Evolutionary conservation across 2,888 invertebrate genomes (phyloP).

Genomic region (Diarsia dahlii): DNA sequence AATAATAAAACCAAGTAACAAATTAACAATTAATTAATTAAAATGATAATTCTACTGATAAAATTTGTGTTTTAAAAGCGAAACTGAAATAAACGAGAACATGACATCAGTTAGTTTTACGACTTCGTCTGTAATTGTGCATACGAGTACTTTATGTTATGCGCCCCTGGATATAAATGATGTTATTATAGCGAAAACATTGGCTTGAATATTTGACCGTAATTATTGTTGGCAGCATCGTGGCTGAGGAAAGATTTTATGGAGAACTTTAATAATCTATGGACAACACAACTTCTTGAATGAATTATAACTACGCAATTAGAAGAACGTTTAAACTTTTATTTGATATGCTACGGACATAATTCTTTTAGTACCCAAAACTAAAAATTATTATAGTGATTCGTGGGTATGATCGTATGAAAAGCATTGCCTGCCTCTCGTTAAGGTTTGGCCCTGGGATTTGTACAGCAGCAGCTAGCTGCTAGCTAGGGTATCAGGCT

Average conservation of each 20-base stretch:
- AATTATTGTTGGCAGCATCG: constrained; percentile 52
- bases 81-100: constrained; percentile 8
- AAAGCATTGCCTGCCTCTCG: too few relatives aligned
- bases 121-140: not conserved
- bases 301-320: constrained; percentile 1
- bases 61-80: constrained; percentile 6
- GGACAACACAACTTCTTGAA: constrained; percentile 7
- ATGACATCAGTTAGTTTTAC: constrained; percentile 23
- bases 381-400: too few relatives aligned
- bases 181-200: constrained; percentile 41
- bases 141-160: not conserved
- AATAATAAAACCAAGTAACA: constrained; percentile 21
- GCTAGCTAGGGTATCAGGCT: too few relatives aligned
- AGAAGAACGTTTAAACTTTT: not conserved
- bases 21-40: constrained; percentile 22
- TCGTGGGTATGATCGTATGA: too few relatives aligned
- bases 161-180: constrained; percentile 26
- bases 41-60: constrained; percentile 5
- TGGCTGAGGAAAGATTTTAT: constrained; percentile 44
- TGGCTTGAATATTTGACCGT: constrained; percentile 49
- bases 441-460: too few relatives aligned
- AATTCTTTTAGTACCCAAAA: too few relatives aligned
- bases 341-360: too few relatives aligned
- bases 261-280: not conserved
- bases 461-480: too few relatives aligned